Conservation (phyloP, 2,797 vertebrate genomes). For the Alauda arvensis region DNA sequence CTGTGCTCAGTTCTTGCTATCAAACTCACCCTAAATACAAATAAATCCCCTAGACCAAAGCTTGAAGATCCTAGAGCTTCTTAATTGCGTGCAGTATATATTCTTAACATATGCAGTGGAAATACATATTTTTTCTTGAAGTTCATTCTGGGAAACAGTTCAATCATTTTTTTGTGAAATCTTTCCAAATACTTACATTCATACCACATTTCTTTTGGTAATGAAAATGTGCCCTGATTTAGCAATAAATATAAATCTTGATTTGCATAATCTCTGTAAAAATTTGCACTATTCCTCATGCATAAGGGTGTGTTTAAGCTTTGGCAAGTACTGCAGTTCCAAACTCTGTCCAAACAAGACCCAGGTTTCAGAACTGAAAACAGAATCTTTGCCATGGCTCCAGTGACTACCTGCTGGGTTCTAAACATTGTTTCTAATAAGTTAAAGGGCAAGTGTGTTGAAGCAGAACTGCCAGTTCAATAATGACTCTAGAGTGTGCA, state of each 20-base stretch:
- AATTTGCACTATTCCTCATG: fast-evolving
- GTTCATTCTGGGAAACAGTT: background rate
- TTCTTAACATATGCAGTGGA: background rate
- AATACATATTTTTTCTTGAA: background rate
- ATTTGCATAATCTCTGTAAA: background rate
- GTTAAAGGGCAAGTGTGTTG: background rate
- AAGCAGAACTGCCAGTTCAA: background rate
- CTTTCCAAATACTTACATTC: background rate
- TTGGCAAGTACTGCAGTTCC: background rate
- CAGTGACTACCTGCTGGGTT: background rate
- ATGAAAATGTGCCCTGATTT: background rate
- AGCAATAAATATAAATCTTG: background rate
- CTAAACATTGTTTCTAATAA: background rate
- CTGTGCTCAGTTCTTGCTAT: background rate
- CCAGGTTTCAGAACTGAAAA: background rate
- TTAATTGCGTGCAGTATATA: background rate
- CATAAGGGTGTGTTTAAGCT: background rate
- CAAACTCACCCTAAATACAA: background rate
- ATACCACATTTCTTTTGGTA: background rate
- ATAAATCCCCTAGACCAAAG: background rate
- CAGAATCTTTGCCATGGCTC: background rate
- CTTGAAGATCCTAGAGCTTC: background rate
- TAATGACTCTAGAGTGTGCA: background rate
- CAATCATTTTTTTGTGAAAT: background rate
- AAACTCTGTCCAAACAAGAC: background rate